Evolutionary conservation across 1,140 invertebrate species (phyloP).

Genomic region (Bombyx mandarina): DNA sequence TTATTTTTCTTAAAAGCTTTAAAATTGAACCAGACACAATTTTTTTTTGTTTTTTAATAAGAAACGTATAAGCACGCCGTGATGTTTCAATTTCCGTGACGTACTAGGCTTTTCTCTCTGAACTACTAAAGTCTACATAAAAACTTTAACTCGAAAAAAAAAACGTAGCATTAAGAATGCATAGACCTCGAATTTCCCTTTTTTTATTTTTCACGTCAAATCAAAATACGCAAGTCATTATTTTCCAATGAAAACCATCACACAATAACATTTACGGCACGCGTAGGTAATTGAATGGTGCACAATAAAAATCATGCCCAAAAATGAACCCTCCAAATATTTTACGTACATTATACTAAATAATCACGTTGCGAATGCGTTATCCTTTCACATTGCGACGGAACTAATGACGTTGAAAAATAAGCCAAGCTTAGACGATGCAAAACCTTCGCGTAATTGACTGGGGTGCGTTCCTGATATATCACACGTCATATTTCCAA

Average conservation of each 20-base stretch:
- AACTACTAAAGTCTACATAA: no score
- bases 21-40: no score
- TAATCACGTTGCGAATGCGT: slow-evolving; percentile 54
- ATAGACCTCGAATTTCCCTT: no score
- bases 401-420: slow-evolving; percentile 63
- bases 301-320: neutral
- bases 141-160: no score
- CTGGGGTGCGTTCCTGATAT: slow-evolving; percentile 33
- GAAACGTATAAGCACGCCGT: no score
- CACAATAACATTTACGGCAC: neutral
- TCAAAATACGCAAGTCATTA: neutral
- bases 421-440: slow-evolving; percentile 46
- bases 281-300: no score
- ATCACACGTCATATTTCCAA: slow-evolving; percentile 41
- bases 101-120: no score
- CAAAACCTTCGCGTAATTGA: slow-evolving; percentile 28
- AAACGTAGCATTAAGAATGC: no score
- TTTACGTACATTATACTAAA: slow-evolving; percentile 1
- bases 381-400: slow-evolving; percentile 55
- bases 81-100: no score
- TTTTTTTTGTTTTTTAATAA: no score
- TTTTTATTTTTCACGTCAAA: neutral
- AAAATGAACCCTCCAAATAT: neutral
- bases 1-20: no score
- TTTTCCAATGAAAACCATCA: neutral